These are phyloP conservation scores for Pteruthius melanotis DNA, from an alignment of 2,113 vertebrate species.

Conservation along the genomic window DNA sequence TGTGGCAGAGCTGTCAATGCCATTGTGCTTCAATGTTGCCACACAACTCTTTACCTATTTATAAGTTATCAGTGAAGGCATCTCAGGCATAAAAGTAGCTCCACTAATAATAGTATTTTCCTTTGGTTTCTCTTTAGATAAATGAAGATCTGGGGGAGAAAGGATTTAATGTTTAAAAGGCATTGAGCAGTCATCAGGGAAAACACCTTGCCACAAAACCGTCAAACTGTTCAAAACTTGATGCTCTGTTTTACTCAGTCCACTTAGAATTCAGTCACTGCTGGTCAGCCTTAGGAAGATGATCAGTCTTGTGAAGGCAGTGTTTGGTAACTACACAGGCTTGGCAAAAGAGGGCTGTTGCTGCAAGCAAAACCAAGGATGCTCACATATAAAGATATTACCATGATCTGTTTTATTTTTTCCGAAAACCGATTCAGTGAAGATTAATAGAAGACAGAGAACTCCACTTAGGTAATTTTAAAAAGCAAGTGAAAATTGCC, in stretches of 20 bases:
- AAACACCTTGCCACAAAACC: not conserved
- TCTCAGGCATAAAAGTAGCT: not conserved
- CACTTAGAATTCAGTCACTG: not conserved
- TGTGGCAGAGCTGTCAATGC: not conserved
- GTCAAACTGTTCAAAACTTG: not conserved
- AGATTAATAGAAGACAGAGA: not conserved
- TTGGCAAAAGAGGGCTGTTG: not conserved
- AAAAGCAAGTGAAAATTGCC: not conserved
- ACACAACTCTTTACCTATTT: not conserved
- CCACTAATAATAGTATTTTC: not conserved
- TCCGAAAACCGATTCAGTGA: not conserved
- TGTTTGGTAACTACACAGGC: not conserved
- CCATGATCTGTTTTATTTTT: not conserved
- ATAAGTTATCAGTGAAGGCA: not conserved
- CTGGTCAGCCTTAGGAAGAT: not conserved
- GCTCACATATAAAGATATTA: not conserved
- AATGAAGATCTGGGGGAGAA: not conserved
- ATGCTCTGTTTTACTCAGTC: not conserved
- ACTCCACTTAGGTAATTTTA: not conserved
- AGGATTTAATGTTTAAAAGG: not conserved
- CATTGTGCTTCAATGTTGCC: rapidly evolving
- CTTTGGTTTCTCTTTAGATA: not conserved
- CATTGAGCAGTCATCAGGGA: not conserved
- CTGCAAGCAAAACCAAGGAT: not conserved
- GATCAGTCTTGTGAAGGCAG: not conserved